Base-by-base conservation (phyloP, 2,113 vertebrate genomes). In the Oceanites oceanicus region DNA sequence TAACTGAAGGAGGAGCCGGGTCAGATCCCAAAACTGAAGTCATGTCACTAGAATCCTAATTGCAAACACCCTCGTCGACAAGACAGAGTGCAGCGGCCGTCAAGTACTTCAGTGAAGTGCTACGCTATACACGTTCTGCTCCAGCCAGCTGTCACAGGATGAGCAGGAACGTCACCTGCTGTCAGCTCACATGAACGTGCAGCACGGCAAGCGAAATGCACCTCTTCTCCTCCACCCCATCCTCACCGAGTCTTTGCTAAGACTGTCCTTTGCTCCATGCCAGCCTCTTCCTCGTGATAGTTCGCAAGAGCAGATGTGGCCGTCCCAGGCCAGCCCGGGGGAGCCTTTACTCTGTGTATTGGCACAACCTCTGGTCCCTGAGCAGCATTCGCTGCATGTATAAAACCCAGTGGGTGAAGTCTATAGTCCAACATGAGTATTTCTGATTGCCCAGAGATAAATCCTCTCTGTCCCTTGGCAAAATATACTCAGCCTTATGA, bases 51-150 rank as follows among this genome's bases (percentile, higher is more conserved):
- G 19, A 88, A 81, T 45, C 19, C 22, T 53, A 63, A 67, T 25
- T 52, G 82, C 66, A 78, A 77, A 70, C 2, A 0, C 10, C 36
- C 50, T 63, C 12, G 6, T 15, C 1, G 5, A 27, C n/a, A 40
- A 55, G 65, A 71, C 0, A 0, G 34, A 67, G 36, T 2, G 1
- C 29, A 34, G 45, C 0, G 5, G n/a, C 74, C 42, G 26, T 14
- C 44, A 38, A 26, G 49, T 15, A 38, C 62, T 52, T 76, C 11
- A 23, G 32, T 16, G 74, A 38, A 53, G 53, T 27, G 34, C 17
- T 40, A 38, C n/a, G 4, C 9, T 22, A 3, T 1, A 1, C 10
- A 4, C 15, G 65, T 34, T 25, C 32, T 75, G 44, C 18, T 38
- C 29, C 42, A 15, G 19, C 38, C 63, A 68, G 30, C 38, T 4